phyloP scores from a whole-genome alignment of 2,113 vertebrate species.

The Gorsachius goisagi region DNA sequence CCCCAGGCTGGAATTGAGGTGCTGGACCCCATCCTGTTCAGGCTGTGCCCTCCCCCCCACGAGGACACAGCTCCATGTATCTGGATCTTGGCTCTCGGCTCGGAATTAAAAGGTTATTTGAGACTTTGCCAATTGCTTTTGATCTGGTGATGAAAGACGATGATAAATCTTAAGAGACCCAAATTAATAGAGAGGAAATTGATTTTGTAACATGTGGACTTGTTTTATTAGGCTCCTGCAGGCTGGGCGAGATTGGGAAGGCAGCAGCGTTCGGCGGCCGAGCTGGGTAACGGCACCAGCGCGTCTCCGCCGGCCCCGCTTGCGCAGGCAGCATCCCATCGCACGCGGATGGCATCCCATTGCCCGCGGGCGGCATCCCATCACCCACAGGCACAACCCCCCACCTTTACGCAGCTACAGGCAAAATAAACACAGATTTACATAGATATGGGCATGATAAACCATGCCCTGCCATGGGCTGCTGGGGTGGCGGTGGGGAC shows the following conservation, averaged over 20 bases:
- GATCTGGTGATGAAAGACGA: slow-evolving; percentile 61
- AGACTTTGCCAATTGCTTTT: slow-evolving; percentile 66
- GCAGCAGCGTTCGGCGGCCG: background rate
- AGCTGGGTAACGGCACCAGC: background rate
- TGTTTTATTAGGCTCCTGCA: slow-evolving; percentile 60
- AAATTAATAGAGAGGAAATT: slow-evolving; percentile 75
- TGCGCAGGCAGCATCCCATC: accelerated
- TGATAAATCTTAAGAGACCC: slow-evolving; percentile 67
- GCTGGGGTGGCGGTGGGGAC: background rate
- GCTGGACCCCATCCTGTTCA: accelerated
- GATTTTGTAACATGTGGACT: slow-evolving; percentile 63
- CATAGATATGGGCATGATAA: accelerated
- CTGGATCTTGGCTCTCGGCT: slow-evolving; percentile 17
- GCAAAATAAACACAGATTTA: too few species aligned
- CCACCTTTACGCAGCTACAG: accelerated
- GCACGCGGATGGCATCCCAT: background rate
- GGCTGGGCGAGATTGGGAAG: background rate
- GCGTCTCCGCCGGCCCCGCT: accelerated
- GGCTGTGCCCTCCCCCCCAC: background rate
- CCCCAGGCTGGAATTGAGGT: background rate
- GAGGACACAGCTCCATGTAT: background rate
- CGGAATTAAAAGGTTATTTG: slow-evolving; percentile 68
- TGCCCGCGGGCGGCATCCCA: too few species aligned
- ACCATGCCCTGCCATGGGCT: accelerated
- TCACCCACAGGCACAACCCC: accelerated